Evolutionary conservation across 2,797 vertebrate species (phyloP), one percentile per base, ranked within the genome.

Genomic region (Vireo griseus): DNA sequence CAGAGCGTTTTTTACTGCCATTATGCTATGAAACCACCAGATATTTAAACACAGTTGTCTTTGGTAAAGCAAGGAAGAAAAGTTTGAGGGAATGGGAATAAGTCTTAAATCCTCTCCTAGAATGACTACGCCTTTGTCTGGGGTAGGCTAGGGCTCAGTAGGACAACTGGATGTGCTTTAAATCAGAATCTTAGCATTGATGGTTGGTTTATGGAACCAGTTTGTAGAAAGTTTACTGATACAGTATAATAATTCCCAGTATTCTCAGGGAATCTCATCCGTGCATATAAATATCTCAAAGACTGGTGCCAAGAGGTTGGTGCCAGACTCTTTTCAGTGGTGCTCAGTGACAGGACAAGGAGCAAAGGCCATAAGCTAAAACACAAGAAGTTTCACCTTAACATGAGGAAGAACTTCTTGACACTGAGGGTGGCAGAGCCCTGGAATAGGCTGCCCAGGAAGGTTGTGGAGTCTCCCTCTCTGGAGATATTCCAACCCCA

Each of bases 71-170:
- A 47, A 73, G n/a, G 42, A 45, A 50, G 77, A 61, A 88, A 76
- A 88, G 26, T 44, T 74, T 52, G 40, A 77, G 45, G 47, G 57
- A 76, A 26, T 50, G n/a, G 29, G 77, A 90, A 10, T 48, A 57
- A 45, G 16, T 48, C 39, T 51, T 59, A 40, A 78, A 48, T 76
- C 55, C 17, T 86, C 16, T 74, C 10, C 4, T 62, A 45, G 51
- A 48, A 11, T 0, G 24, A 7, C n/a, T 90, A 0, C 0, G 0
- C 26, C 86, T 84, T 76, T 4, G 0, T 86, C 35, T 83, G 33
- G 17, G 10, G 11, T 35, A 15, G 73, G 55, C 51, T 52, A 8
- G n/a, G n/a, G 29, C 55, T 86, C n/a, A 13, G n/a, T 29, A 5
- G 29, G 31, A 24, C 39, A 44, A 54, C 28, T 55, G 80, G 16